These are phyloP conservation scores for Opisthograptis luteolata DNA, from an alignment of 2,888 invertebrate genomes.

Conservation along the genomic window DNA sequence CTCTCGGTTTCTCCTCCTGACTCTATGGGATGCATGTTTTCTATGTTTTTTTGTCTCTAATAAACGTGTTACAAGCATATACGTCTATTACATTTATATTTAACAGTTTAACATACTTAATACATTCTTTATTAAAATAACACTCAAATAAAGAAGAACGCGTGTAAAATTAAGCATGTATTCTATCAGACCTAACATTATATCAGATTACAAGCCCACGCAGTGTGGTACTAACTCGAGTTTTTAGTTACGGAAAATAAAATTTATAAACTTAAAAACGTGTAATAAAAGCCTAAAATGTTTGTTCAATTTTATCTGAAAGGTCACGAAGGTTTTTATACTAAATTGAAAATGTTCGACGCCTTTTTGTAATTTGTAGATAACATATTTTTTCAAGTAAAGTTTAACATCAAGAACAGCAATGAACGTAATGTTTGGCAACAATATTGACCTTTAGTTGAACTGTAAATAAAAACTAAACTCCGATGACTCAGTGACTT, in stretches of 20 bases:
- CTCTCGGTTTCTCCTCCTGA: no score
- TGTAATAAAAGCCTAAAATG: slow-evolving; percentile 8
- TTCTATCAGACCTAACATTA: background rate
- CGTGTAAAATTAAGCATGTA: background rate
- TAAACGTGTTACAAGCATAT: no score
- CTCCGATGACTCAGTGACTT: no score
- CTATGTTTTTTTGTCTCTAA: no score
- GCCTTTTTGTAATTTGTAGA: background rate
- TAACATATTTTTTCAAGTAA: no score
- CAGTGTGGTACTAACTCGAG: background rate
- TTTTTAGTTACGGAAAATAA: slow-evolving; percentile 10
- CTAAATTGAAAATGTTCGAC: background rate
- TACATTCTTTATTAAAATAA: background rate
- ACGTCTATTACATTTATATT: no score
- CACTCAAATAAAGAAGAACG: background rate
- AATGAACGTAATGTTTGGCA: no score
- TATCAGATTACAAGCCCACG: background rate
- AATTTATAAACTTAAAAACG: slow-evolving; percentile 3
- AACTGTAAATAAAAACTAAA: no score
- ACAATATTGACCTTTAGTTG: no score
- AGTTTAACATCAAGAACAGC: no score
- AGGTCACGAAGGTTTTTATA: slow-evolving; percentile 8
- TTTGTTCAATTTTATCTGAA: slow-evolving; percentile 2
- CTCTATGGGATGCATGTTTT: no score
- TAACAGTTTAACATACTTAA: no score